A percentile compares a stretch with the other conserved stretches of the same genome.
Evolutionary conservation across 2,888 invertebrate genomes (phyloP).

Genomic region (Drosophila koepferae): DNA sequence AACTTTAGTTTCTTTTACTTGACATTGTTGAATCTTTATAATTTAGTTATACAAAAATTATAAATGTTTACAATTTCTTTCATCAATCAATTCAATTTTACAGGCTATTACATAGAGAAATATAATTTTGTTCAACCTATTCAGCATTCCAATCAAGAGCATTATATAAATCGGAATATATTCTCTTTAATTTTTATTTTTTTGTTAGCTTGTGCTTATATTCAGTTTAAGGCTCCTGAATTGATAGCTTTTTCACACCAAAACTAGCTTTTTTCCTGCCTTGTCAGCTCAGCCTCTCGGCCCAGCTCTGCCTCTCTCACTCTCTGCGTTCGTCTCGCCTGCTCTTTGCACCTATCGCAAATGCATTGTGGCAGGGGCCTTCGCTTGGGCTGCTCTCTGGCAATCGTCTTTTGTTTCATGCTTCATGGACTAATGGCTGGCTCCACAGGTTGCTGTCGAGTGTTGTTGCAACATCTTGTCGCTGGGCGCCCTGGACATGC

Average conservation of each 20-base stretch:
- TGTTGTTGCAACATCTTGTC: conserved; percentile 76
- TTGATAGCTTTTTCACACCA: neutral
- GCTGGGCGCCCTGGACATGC: conserved; percentile 69
- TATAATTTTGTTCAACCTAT: too few relatives aligned
- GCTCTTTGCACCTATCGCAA: conserved; percentile 66
- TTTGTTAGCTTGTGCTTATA: too few relatives aligned
- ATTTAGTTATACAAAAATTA: too few relatives aligned
- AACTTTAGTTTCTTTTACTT: too few relatives aligned
- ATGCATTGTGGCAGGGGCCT: conserved; percentile 72
- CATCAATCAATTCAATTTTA: too few relatives aligned
- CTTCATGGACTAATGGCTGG: conserved; percentile 72
- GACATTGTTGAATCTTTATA: too few relatives aligned
- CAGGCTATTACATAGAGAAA: too few relatives aligned
- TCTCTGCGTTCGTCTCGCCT: conserved; percentile 9
- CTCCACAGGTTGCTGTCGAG: conserved; percentile 79
- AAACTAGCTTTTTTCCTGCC: neutral
- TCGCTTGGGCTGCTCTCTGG: conserved; percentile 9
- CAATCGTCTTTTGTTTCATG: conserved; percentile 74
- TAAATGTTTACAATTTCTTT: too few relatives aligned
- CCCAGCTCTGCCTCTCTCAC: neutral
- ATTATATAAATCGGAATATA: too few relatives aligned
- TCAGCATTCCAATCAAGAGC: too few relatives aligned
- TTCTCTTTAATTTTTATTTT: too few relatives aligned
- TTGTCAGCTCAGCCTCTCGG: neutral
- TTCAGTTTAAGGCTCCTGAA: neutral